phyloP scores from a whole-genome alignment of 2,888 invertebrate species.

The Troides oblongomaculatus region DNA sequence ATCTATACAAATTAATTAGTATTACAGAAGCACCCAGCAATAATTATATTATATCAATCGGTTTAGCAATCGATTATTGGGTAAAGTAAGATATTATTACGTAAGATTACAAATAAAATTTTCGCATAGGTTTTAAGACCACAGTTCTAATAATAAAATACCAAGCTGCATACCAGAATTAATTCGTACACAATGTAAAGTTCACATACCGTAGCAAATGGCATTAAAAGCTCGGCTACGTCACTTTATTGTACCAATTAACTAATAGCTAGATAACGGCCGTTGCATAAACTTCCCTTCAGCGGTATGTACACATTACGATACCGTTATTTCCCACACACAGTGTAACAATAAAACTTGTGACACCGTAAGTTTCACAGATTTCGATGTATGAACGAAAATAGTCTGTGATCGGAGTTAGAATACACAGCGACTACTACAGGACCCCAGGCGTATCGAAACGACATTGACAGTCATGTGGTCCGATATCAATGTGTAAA shows the following conservation, averaged over 20 bases:
- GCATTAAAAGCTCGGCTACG: slow-evolving; percentile 21
- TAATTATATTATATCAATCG: slow-evolving; percentile 8
- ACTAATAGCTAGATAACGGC: slow-evolving; percentile 40
- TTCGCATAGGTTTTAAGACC: not conserved
- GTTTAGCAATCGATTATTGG: slow-evolving; percentile 1
- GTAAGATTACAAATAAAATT: not conserved
- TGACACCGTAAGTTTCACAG: not conserved
- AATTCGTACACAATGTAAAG: slow-evolving; percentile 15
- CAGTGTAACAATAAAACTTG: slow-evolving; percentile 10
- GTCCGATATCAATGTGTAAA: slow-evolving; percentile 59
- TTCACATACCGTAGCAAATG: slow-evolving; percentile 13
- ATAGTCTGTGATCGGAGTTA: slow-evolving; percentile 10
- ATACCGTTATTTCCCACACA: slow-evolving; percentile 21
- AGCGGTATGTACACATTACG: slow-evolving; percentile 27
- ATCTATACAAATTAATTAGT: slow-evolving; percentile 2
- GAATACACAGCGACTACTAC: slow-evolving; percentile 19
- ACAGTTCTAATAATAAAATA: not conserved
- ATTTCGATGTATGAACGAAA: slow-evolving; percentile 27
- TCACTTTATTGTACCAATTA: slow-evolving; percentile 39
- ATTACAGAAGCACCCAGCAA: not conserved
- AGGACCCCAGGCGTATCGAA: slow-evolving; percentile 44
- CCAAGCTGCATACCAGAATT: slow-evolving; percentile 15
- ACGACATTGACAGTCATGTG: slow-evolving; percentile 59
- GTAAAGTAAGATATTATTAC: not conserved
- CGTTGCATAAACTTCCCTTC: slow-evolving; percentile 47